Base-by-base conservation (phyloP, 2,888 invertebrate species). In the Rhingia campestris region DNA sequence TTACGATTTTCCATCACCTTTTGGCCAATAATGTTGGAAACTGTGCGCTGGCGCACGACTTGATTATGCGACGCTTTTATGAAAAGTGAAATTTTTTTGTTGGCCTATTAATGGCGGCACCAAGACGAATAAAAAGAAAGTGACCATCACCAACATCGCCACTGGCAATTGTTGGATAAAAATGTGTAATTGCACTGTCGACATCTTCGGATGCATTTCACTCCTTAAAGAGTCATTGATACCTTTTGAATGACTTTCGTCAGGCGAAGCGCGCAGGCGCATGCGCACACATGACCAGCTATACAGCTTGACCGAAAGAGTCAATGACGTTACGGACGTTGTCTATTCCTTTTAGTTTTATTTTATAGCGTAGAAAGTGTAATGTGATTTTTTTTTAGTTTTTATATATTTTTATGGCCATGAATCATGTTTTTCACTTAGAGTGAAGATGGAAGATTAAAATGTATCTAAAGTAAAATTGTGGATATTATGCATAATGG, bases 51-150 rank as follows among this genome's bases (percentile, higher is more conserved):
- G 22, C 35, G 35, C 41, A 58, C 41, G 41, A 14, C 30, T 12
- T 41, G 39, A 39, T 45, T 45, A 41, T 47, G 37, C 58, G 39
- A 58, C 47, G 32, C 56, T 47, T 72, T 61, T 72, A 81, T 76
- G 66, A 72, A 81, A 81, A 81, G 81, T 81, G 81, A 81, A 81
- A 81, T 72, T 22, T 22, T n/a, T 22, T 81, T 76, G 72, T 72
- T 72, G 72, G 72, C 66, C 76, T 76, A 76, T 72, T 81, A 81
- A 81, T 76, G 54, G 49, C 12, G 64, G 39, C 14, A 43, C 37
- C 10, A 14, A 9, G 22, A 59, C n/a, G 59, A 59, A 67, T 66
- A 73, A 67, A 75, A 72, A 39, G 81, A 81, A 81, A 80, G 80
- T 80, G 80, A 63, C 80, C 67, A 54, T 43, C 54, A 39, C 53